Evolutionary conservation across 2,888 invertebrate genomes (phyloP), one percentile per base, ranked within the genome.

Genomic region (Troilus luridus): DNA sequence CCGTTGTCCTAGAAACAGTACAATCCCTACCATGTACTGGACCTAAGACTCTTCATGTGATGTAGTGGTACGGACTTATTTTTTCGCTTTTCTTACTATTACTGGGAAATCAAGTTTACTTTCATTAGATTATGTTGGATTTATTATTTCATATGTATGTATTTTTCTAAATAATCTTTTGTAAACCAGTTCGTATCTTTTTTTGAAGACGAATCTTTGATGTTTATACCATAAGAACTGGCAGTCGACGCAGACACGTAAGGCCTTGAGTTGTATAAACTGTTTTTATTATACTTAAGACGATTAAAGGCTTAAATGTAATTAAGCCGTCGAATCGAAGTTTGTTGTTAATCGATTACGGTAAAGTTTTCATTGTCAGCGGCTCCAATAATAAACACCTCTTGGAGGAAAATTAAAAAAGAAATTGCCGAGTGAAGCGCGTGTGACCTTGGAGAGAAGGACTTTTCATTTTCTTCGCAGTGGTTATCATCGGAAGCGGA

Each of bases 401-500:
- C 24, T 67, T 6, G 12, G 10, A 17, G 17, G 9, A 41, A 19
- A 77, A 77, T 9, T 14, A 27, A 72, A 72, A 67, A 72, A 41
- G 41, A 77, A 77, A 19, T 41, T 67, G 0, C 67, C 12, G 24
- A 27, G 19, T 12, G 19, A 27, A 14, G 67, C 67, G 72, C 27
- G 72, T 72, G 72, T 41, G 72, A 77, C 72, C 72, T 77, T 77
- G 72, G 19, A 12, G 8, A 6, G 72, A 24, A 1, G 41, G 41
- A 17, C 27, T 77, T 77, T 77, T 77, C 72, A 77, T 77, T 77
- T 77, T 41, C 17, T 77, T 19, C 17, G 17, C 27, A 19, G 85
- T 58, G 85, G 56, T 85, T 85, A 85, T 85, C 56, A 85, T 85
- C 56, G 85, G 56, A 56, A 56, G 1, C 56, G 85, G 85, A 54